These are phyloP conservation scores for Automeris io DNA, from an alignment of 2,888 invertebrate genomes.

Conservation along the genomic window DNA sequence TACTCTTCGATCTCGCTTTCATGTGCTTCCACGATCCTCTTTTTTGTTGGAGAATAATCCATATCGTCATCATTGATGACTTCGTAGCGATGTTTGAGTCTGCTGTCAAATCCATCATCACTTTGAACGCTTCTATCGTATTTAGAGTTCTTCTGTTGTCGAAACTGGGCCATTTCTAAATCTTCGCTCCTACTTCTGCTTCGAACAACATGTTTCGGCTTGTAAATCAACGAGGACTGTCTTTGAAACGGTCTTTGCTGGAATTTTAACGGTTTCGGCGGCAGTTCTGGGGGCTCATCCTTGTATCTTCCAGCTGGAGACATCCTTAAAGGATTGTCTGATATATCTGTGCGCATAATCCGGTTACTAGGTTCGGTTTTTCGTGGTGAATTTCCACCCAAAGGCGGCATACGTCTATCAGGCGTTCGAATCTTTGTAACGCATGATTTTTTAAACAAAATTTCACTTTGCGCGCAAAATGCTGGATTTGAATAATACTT, in stretches of 20 bases:
- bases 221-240: constrained; percentile 68
- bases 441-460: constrained; percentile 60
- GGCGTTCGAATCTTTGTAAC: constrained; percentile 46
- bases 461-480: constrained; percentile 87
- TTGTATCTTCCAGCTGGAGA: constrained; percentile 42
- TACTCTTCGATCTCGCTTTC: constrained; percentile 67
- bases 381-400: constrained; percentile 67
- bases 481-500: constrained; percentile 88
- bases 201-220: constrained; percentile 56
- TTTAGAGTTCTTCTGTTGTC: constrained; percentile 34
- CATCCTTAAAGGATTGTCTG: constrained; percentile 65
- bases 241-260: constrained; percentile 52
- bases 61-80: constrained; percentile 70
- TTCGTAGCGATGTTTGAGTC: constrained; percentile 70
- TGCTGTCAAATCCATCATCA: constrained; percentile 52
- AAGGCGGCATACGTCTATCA: constrained; percentile 53
- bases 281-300: constrained; percentile 62
- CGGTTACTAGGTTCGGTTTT: constrained; percentile 53
- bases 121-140: constrained; percentile 52
- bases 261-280: constrained; percentile 63
- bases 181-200: constrained; percentile 61
- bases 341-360: constrained; percentile 64
- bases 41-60: constrained; percentile 69
- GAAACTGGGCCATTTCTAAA: constrained; percentile 67
- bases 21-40: constrained; percentile 61